These are phyloP conservation scores for Hololepta plana DNA, from an alignment of 2,888 invertebrate species.

Conservation along the genomic window DNA sequence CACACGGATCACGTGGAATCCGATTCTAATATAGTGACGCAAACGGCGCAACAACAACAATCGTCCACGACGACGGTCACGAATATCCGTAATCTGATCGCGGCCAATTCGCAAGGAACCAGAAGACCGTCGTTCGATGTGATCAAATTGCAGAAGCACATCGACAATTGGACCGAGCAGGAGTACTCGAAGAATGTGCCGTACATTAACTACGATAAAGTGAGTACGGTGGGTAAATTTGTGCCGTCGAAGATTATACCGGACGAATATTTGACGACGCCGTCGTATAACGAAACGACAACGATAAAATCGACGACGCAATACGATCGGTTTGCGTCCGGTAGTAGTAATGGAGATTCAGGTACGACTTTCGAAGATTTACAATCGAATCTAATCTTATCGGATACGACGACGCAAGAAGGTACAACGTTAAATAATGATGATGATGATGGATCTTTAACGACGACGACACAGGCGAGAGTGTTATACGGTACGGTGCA, in stretches of 20 bases:
- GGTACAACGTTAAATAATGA: constrained; percentile 7
- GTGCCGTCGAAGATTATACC: constrained; percentile 59
- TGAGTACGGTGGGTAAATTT: constrained; percentile 32
- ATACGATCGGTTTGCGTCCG: constrained; percentile 17
- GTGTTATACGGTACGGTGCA: not conserved
- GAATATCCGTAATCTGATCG: constrained; percentile 33
- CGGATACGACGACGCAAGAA: constrained; percentile 10
- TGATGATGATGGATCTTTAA: constrained; percentile 9
- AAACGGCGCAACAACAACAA: constrained; percentile 19
- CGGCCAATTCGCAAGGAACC: constrained; percentile 12
- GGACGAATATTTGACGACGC: constrained; percentile 52
- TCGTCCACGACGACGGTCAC: constrained; percentile 21
- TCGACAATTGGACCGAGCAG: constrained; percentile 71
- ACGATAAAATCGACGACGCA: constrained; percentile 7
- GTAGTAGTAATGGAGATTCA: constrained; percentile 18
- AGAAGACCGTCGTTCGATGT: constrained; percentile 47
- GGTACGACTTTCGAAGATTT: constrained; percentile 15
- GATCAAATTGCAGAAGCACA: constrained; percentile 58
- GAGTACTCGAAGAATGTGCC: constrained; percentile 40
- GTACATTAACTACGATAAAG: no score
- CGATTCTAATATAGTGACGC: constrained; percentile 29
- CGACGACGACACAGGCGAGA: constrained; percentile 13
- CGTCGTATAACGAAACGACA: constrained; percentile 18
- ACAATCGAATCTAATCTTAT: constrained; percentile 18
- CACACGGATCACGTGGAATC: constrained; percentile 32